Evolutionary conservation across 2,113 vertebrate species (phyloP).

Genomic region (Circaetus cinerascens): DNA sequence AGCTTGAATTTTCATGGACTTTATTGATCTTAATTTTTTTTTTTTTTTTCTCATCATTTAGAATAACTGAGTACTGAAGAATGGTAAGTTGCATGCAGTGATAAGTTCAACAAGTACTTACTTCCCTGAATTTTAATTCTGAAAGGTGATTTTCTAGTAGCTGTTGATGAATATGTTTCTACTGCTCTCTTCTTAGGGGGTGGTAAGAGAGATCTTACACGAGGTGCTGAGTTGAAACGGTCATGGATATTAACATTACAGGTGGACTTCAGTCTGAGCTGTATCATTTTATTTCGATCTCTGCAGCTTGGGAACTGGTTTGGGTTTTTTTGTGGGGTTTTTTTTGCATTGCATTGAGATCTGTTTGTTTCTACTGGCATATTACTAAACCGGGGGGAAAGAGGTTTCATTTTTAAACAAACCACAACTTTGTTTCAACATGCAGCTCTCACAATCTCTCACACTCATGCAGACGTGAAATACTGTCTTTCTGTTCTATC

Average conservation of each 20-base stretch:
- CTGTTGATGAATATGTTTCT: background rate
- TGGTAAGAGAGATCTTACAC: background rate
- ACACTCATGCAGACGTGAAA: background rate
- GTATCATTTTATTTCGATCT: background rate
- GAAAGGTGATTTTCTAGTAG: background rate
- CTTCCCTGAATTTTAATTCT: background rate
- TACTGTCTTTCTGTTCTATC: background rate
- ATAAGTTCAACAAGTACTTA: background rate
- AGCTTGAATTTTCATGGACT: background rate
- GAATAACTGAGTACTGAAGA: background rate
- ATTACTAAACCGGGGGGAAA: background rate
- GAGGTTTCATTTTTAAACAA: background rate
- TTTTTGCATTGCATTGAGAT: background rate
- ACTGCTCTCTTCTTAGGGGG: background rate
- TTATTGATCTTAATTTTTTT: background rate
- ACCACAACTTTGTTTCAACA: background rate
- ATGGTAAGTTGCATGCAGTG: background rate
- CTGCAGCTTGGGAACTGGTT: background rate
- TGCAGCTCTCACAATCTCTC: background rate
- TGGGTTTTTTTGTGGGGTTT: accelerated
- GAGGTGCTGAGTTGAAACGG: background rate
- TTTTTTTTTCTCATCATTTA: background rate
- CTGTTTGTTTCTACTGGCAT: background rate
- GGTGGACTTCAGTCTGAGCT: background rate
- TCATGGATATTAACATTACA: background rate